Base-by-base conservation (phyloP, 2,797 vertebrate species). In the Coranthus polyacanthus region DNA sequence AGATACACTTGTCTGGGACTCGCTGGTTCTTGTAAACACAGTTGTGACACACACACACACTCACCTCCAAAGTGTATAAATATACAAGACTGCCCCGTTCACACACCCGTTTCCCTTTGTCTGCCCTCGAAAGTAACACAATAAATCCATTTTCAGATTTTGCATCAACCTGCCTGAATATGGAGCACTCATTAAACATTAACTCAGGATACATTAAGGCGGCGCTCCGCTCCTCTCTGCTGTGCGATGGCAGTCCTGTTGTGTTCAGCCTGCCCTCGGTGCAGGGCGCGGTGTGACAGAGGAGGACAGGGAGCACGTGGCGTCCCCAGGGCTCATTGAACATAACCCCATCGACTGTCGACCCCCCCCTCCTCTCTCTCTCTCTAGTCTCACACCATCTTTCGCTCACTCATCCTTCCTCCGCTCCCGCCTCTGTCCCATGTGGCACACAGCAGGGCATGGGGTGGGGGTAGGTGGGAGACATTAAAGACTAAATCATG, bases 181-280 rank as follows among this genome's bases (percentile, higher is more conserved):
- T 45, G 83, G 63, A 74, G 67, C 45, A 9, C 87, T 88, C 90
- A 94, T 95, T 88, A 95, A 95, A 94, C 85, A 92, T 94, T 93
- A 90, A 91, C 81, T 75, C 22, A 0, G 73, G 80, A 38, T 78
- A 69, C 90, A 91, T 92, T 92, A 91, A 83, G 66, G 79, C 74
- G 16, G 71, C 3, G 29, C 55, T 39, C n/a, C 5, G 47, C 67
- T 52, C 47, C 26, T 39, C 24, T 58, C 72, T 26, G 59, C 66
- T 66, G 65, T 71, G 51, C 64, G 77, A 46, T 15, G 39, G 41
- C 59, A 50, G 72, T 61, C 67, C 72, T 67, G 66, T 85, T 80
- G 63, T 70, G 79, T 65, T 82, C 4, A 4, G 56, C 59, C 65
- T 6, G 50, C 60, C n/a, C 71, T 16, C 76, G 61, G 64, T 58